Percentiles rank a stretch among this genome's conserved stretches.
These are phyloP conservation scores for Garra rufa DNA, from an alignment of 2,113 vertebrate species.

Conservation along the genomic window DNA sequence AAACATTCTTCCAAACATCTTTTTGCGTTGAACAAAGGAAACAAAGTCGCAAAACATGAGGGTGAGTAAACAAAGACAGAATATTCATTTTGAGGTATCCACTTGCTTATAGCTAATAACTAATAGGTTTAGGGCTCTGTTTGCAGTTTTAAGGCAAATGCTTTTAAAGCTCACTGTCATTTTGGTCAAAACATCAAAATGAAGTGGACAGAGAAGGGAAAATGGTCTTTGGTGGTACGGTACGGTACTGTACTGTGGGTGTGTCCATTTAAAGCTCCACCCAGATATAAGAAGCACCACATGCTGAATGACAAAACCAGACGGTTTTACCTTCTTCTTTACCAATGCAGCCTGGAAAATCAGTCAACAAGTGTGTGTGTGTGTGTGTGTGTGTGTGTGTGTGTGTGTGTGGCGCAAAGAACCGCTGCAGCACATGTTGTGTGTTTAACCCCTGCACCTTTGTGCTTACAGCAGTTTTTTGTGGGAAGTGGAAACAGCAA, in stretches of 20 bases:
- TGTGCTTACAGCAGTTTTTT: slow-evolving; percentile 60
- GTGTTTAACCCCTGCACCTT: slow-evolving; percentile 50
- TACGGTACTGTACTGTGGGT: slow-evolving; percentile 78
- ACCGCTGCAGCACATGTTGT: slow-evolving; percentile 42
- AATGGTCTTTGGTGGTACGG: slow-evolving; percentile 82
- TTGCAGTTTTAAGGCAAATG: slow-evolving; percentile 32
- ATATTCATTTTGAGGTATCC: not conserved
- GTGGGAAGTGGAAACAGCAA: slow-evolving; percentile 44
- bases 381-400: not conserved
- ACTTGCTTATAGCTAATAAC: not conserved
- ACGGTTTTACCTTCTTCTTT: slow-evolving; percentile 67
- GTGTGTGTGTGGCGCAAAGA: not conserved
- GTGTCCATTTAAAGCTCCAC: slow-evolving; percentile 64
- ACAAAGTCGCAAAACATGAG: not conserved
- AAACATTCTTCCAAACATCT: not conserved
- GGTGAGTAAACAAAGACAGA: not conserved
- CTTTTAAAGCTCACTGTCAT: slow-evolving; percentile 47
- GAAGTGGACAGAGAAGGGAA: slow-evolving; percentile 1
- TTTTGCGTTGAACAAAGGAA: not conserved
- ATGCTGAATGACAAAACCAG: slow-evolving; percentile 76
- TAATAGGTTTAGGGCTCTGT: slow-evolving; percentile 16
- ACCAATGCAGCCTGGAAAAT: slow-evolving; percentile 78
- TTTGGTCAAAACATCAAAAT: slow-evolving; percentile 48
- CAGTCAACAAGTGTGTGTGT: slow-evolving; percentile 62
- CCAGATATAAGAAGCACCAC: slow-evolving; percentile 64